Evolutionary conservation across 2,888 invertebrate species (phyloP), one percentile per base, ranked within the genome.

Genomic region (Plagodis pulveraria): DNA sequence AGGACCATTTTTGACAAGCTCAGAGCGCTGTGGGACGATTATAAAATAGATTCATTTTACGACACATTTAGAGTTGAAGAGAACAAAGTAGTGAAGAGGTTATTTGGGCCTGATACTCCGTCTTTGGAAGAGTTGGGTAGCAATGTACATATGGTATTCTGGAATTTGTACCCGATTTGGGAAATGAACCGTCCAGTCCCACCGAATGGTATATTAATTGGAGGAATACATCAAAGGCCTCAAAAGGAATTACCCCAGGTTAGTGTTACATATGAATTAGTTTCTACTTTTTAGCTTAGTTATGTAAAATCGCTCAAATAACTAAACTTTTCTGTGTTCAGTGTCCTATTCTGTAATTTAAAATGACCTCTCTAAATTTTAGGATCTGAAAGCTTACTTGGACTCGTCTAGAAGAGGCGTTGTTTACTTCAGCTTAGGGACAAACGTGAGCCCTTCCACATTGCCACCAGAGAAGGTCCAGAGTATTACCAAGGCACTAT

Each of bases 361-460:
- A 22, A 22, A 22, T 22, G 22, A 22, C 22, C 22, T 22, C 22
- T 22, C 22, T 22, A 22, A 22, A 49, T 60, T 86, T 11, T 63
- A 89, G 87, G 82, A 85, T 35, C 63, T 91, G 0, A 76, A 87
- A 69, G 56, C 66, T 0, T 87, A 81, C 60, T 63, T 91, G 6
- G 86, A 89, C 58, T 75, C 76, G 0, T 86, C 90, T 5, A 74
- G 77, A 36, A 69, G 83, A 34, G 92, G 91, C 0, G 86, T 89
- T 0, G 82, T 93, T 32, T 89, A 86, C 63, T 78, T 93, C 43
- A 91, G 91, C 69, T 80, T 91, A 60, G 93, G 91, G 0, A 84
- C 89, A 2, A 87, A 86, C 35, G 77, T 86, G 0, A 72, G 75
- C 40, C 77, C 84, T 0, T 75, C 80, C 0, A 33, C 73, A 0